Evolutionary conservation across 2,113 vertebrate species (phyloP), one percentile per base, ranked within the genome.

Genomic region (Daubentonia madagascariensis): DNA sequence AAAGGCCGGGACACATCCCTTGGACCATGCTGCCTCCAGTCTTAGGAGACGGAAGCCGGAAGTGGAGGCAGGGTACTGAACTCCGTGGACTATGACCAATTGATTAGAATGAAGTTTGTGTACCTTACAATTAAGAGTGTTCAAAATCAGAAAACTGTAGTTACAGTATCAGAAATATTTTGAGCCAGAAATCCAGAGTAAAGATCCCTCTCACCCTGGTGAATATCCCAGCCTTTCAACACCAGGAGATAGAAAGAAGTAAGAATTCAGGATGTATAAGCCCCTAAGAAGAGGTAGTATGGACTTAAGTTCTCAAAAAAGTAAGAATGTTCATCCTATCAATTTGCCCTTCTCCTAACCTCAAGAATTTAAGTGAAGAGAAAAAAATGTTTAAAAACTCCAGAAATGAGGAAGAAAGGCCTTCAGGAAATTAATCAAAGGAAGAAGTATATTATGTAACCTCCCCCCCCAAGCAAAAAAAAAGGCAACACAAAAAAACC

Each of bases 111-210:
- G 45, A 80, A 23, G 18, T 65, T 85, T 83, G 32, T 84, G 32
- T 35, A 65, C 20, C 48, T 59, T 5, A 14, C 86, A 65, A 81
- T 61, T 52, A 84, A 83, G 5, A 79, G 12, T 30, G 17, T 48
- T 72, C 18, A 79, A 94, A 94, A 68, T 68, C 32, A 78, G 35
- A 89, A 96, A 92, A 11, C 59, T 73, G 8, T 32, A 63, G 22
- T 52, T 50, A 84, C 20, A 70, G n/a, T 40, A 87, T 87, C 50
- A 92, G 54, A 93, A 78, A 65, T 80, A 83, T 92, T 88, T 97
- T 95, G 23, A 92, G 4, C 37, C 40, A 88, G 32, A 91, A 93
- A 91, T 94, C 3, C 20, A 72, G 13, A 91, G 23, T 59, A 85
- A 86, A 86, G 8, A 50, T 89, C 10, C 45, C 11, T 95, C 54